Conservation (phyloP, 2,113 vertebrate genomes). For the Dolichallabes microphthalmus region DNA sequence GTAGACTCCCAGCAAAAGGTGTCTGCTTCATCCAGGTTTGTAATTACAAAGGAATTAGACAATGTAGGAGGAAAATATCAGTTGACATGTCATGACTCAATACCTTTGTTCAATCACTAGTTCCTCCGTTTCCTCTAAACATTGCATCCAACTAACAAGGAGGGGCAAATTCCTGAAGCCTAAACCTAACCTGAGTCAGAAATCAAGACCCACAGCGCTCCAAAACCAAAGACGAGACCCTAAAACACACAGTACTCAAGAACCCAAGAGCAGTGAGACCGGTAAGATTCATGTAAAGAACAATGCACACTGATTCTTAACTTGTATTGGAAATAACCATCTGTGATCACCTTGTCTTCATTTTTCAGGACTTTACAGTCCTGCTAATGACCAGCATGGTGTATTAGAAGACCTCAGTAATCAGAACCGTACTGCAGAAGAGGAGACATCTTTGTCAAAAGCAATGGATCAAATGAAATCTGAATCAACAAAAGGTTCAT, state of each 20-base stretch:
- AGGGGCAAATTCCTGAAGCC: conserved; percentile 15
- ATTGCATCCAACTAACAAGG: background rate
- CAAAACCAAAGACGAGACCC: conserved; percentile 11
- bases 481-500: conserved; percentile 1
- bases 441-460: background rate
- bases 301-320: background rate
- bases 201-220: conserved; percentile 3
- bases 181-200: conserved; percentile 25
- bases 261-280: conserved; percentile 7
- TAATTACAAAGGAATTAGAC: background rate
- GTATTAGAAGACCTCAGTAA: background rate
- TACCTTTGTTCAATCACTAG: background rate
- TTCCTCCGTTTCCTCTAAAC: conserved; percentile 4
- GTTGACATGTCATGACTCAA: background rate
- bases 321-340: background rate
- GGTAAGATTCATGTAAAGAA: background rate
- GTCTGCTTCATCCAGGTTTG: conserved; percentile 30
- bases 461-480: background rate
- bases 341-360: background rate
- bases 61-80: background rate
- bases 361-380: background rate
- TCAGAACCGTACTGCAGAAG: background rate
- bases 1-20: conserved; percentile 2
- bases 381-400: background rate
- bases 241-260: background rate